Evolutionary conservation across 1,140 invertebrate genomes (phyloP), one percentile per base, ranked within the genome.

Genomic region (Maconellicoccus hirsutus): DNA sequence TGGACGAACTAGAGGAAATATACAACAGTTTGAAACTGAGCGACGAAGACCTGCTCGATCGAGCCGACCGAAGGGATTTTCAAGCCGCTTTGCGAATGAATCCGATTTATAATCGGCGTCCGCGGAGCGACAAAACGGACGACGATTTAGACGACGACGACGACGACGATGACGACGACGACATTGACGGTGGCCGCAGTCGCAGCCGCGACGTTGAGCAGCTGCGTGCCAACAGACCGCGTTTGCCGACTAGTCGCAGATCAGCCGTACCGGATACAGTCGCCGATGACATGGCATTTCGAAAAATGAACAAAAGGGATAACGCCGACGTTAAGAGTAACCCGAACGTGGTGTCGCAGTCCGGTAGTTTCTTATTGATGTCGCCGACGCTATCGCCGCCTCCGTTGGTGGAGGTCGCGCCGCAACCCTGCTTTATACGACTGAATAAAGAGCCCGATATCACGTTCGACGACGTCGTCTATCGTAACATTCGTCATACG

Each of bases 1-100:
- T 95, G 7, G 87, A 87, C 74, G 93, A 95, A 79, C 78, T 96
- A 29, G 93, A 96, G 81, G 87, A 89, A 16, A 93, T 95, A 77
- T 94, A 93, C 79, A 90, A 92, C 75, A 91, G 88, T 74, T 80
- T 94, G 22, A 84, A 86, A 16, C 80, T 93, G 19, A 88, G 86
- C 1, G 92, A 94, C 77, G 89, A 92, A 75, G 90, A 92, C 78
- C 79, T 91, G 19, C 76, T 91, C 21, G 90, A 93, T 74, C 80
- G 88, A 75, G 87, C 89, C 2, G 88, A 93, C 77, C 82, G 88
- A 29, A 80, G 89, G 63, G 89, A 91, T 76, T 81, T 89, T 75
- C 86, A 87, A 74, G 69, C 73, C 7, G 21, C n/a, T 7, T 66
- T 66, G 61, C 22, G 21, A 26, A 10, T 66, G 61, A 10, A 66